Base-by-base conservation (phyloP, 2,888 invertebrate species). In the Sinohyriopsis cumingii region DNA sequence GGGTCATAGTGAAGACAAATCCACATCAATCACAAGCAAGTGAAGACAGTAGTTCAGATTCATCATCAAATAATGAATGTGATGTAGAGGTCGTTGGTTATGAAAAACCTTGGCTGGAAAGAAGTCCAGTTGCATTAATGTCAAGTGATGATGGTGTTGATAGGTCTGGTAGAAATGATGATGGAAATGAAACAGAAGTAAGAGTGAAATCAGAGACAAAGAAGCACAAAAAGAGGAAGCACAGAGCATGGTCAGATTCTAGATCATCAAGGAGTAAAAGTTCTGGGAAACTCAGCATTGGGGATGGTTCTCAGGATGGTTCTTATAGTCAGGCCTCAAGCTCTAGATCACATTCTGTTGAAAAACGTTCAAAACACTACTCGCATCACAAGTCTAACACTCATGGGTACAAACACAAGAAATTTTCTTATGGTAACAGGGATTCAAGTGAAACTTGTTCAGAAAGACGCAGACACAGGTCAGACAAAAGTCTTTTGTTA, bases 31-130 rank as follows among this genome's bases (percentile, higher is more conserved):
- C 65, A 59, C 55, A 59, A 3, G n/a, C 57, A n/a, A 60, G 66
- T 57, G 64, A 64, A 55, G 71, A 78, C 25, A 74, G 71, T 65
- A 75, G 76, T 62, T 72, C 79, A 18, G 79, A 77, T 59, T 71
- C 77, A 6, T 66, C 68, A 33, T 79, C 79, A 19, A 69, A 73
- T 25, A 72, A 77, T 54, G 79, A 69, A 15, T 84, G 84, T 75
- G 89, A 86, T 68, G 77, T 88, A 3, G 78, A 85, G 65, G 91
- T 94, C 66, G 92, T 94, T 18, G 93, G 93, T 3, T 93, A 92
- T 82, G 92, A 94, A 54, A 94, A 93, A 85, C 93, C 94, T 56
- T 93, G 93, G 72, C 92, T 92, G 76, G 93, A 93, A 78, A 91
- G 94, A 70, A 93, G 94, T 59, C 94, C 94, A 1, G 85, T 88